Evolutionary conservation across 1,140 invertebrate genomes (phyloP).

Genomic region (Drosophila orena): DNA sequence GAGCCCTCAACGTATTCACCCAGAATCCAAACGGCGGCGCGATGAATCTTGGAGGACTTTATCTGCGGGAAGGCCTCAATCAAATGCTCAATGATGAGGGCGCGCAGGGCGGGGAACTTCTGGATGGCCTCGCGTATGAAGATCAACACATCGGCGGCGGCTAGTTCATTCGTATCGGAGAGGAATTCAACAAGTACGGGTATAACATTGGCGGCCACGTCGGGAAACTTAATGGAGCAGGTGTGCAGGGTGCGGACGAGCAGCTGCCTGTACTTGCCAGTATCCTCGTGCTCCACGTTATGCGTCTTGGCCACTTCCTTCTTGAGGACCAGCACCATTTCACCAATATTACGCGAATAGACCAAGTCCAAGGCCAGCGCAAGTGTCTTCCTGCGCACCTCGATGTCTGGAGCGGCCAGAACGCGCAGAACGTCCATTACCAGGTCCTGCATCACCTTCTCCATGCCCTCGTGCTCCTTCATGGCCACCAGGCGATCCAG

Average conservation of each 20-base stretch:
- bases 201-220: constrained; percentile 97
- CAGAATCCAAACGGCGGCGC: constrained; percentile 98
- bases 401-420: constrained; percentile 96
- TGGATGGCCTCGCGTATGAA: constrained; percentile 98
- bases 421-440: constrained; percentile 99
- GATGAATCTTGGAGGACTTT: constrained; percentile 93
- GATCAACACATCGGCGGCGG: constrained; percentile 96
- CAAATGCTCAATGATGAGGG: constrained; percentile 92
- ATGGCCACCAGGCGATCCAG: constrained; percentile 96
- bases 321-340: constrained; percentile 97
- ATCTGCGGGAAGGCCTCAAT: constrained; percentile 94
- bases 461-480: constrained; percentile 93
- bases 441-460: constrained; percentile 97
- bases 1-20: constrained; percentile 96
- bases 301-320: constrained; percentile 97
- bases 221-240: constrained; percentile 98
- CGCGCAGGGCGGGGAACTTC: constrained; percentile 93
- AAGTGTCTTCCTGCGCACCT: constrained; percentile 96
- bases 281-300: constrained; percentile 97
- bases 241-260: constrained; percentile 97
- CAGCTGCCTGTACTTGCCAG: constrained; percentile 97
- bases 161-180: constrained; percentile 97
- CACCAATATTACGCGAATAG: constrained; percentile 96
- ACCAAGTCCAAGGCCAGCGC: constrained; percentile 96
- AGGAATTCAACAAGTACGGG: constrained; percentile 98